phyloP scores from a whole-genome alignment of 2,113 vertebrate species.

The Etheostoma spectabile region DNA sequence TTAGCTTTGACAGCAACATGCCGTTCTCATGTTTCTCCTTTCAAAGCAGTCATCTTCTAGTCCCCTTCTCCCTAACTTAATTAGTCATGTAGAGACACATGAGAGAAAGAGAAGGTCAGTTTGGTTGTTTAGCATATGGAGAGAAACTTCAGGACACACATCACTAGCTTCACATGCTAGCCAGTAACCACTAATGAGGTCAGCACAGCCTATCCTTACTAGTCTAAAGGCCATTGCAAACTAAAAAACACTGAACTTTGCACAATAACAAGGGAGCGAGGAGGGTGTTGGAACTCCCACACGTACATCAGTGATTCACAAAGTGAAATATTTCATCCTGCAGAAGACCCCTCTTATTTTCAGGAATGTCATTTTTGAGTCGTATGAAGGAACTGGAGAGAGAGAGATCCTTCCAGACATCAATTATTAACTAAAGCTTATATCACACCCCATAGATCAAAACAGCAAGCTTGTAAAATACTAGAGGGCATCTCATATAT shows the following conservation, averaged over 20 bases:
- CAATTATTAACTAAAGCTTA: constrained; percentile 84
- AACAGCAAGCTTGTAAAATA: constrained; percentile 77
- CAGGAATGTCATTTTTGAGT: constrained; percentile 81
- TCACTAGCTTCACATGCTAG: constrained; percentile 55
- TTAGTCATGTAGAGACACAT: constrained; percentile 50
- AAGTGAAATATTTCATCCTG: constrained; percentile 73
- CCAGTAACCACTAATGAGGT: constrained; percentile 74
- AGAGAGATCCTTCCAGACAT: constrained; percentile 79
- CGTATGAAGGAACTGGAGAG: constrained; percentile 65
- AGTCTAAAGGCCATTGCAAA: constrained; percentile 70
- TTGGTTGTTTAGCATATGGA: constrained; percentile 63
- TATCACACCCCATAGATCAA: constrained; percentile 82
- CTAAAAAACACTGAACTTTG: constrained; percentile 71
- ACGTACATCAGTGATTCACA: constrained; percentile 79
- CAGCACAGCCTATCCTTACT: constrained; percentile 54
- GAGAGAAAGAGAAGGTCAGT: constrained; percentile 66
- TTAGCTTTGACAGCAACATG: constrained; percentile 26
- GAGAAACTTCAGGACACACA: constrained; percentile 60
- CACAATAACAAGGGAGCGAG: constrained; percentile 67
- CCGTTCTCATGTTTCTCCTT: constrained; percentile 35
- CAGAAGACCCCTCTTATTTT: constrained; percentile 78
- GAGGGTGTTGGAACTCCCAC: constrained; percentile 70
- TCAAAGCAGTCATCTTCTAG: constrained; percentile 32
- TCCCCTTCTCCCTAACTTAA: constrained; percentile 47
- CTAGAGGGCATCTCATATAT: constrained; percentile 81